phyloP scores from a whole-genome alignment of 2,888 invertebrate genomes.

The Octonoba sinensis region DNA sequence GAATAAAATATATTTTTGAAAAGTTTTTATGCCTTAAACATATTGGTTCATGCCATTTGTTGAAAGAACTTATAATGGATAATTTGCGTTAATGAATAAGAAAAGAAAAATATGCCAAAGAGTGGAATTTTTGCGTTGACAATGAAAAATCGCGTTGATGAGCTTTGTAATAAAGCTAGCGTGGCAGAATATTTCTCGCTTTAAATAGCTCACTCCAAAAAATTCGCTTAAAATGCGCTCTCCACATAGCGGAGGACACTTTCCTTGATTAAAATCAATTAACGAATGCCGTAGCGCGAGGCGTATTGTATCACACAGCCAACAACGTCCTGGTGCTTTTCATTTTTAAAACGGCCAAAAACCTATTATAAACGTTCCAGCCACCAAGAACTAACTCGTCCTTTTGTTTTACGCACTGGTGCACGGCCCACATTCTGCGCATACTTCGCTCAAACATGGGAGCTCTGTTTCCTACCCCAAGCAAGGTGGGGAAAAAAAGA shows the following conservation, averaged over 20 bases:
- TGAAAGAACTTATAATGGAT: too few relatives aligned
- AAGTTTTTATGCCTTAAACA: too few relatives aligned
- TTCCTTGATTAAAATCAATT: conserved; percentile 64
- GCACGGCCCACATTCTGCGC: too few relatives aligned
- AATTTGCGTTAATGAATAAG: too few relatives aligned
- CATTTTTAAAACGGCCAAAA: conserved; percentile 45
- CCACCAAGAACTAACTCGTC: too few relatives aligned
- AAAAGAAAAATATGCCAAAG: background rate
- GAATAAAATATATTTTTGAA: too few relatives aligned
- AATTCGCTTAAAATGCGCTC: background rate
- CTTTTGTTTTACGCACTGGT: too few relatives aligned
- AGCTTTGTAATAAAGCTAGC: conserved; percentile 10
- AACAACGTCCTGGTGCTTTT: conserved; percentile 22
- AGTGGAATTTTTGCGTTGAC: conserved; percentile 5
- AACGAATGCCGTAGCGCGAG: conserved; percentile 16
- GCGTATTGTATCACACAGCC: conserved; percentile 9
- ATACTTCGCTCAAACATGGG: too few relatives aligned
- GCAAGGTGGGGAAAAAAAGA: too few relatives aligned
- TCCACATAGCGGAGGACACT: background rate
- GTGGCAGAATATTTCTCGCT: conserved; percentile 9
- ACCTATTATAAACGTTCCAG: too few relatives aligned
- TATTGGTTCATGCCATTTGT: too few relatives aligned
- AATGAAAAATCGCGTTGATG: conserved; percentile 21
- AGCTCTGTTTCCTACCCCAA: too few relatives aligned
- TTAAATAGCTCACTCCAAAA: conserved; percentile 2